Evolutionary conservation across 1,140 invertebrate species (phyloP), one percentile per base, ranked within the genome.

Genomic region (Zaprionus tsacasi): DNA sequence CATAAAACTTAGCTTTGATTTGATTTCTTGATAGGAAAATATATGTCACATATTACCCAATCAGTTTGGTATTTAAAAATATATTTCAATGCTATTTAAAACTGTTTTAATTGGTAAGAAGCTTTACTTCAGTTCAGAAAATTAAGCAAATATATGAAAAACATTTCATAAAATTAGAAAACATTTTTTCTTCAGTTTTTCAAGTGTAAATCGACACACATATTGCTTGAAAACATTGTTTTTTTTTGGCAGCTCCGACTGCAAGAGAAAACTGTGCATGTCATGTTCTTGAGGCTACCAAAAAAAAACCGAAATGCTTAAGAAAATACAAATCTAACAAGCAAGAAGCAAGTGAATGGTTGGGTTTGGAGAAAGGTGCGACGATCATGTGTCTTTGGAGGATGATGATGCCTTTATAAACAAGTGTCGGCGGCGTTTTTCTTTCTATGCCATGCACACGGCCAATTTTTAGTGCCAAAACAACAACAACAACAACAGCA

Each of bases 401-500:
- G 63, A 67, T 78, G 81, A 83, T 80, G 66, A 74, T 73, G 66
- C 78, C 82, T 67, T 63, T 58, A 81, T 72, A 45, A 48, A 59
- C 82, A 81, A 85, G 77, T 82, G 79, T 82, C 69, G 71, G 70
- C 11, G 11, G 65, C 52, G 48, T 12, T 13, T 30, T 30, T 27
- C 13, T 43, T 78, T 80, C 76, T 76, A 76, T 76, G 81, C 60
- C 65, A 79, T 40, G 21, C 52, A 83, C 66, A 81, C 82, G 75
- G 82, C 75, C 82, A 85, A 85, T 85, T 86, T 81, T 78, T 78
- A 77, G 55, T 73, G 77, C 45, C 73, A 45, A 79, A 77, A 78
- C 79, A 45, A 55, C 50, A 56, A 30, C 75, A 30, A 21, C 43
- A 52, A 7, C 40, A 43, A 11, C 75, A 77, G 77, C 64, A 82